These are phyloP conservation scores for Meliscaeva auricollis DNA, from an alignment of 2,888 invertebrate species.

Conservation along the genomic window DNA sequence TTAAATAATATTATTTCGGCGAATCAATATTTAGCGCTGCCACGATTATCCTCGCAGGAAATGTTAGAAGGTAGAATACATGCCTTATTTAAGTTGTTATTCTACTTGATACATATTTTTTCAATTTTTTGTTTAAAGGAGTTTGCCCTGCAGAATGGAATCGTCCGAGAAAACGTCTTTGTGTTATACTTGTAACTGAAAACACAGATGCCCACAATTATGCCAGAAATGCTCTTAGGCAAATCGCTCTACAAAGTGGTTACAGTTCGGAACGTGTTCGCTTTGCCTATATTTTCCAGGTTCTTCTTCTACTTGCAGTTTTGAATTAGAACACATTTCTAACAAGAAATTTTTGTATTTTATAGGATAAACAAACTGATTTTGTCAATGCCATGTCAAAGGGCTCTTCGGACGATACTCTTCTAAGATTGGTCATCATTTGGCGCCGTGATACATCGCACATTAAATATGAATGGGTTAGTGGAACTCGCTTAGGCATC, in stretches of 20 bases:
- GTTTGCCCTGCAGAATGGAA: constrained; percentile 96
- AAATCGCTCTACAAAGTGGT: constrained; percentile 89
- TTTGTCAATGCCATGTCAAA: constrained; percentile 88
- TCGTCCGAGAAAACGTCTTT: constrained; percentile 89
- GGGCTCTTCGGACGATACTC: constrained; percentile 87
- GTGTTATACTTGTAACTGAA: constrained; percentile 92
- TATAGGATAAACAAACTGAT: constrained; percentile 87
- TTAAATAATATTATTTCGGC: constrained; percentile 94
- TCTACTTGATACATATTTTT: background rate
- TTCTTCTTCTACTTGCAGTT: constrained; percentile 80
- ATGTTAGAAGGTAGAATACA: constrained; percentile 82
- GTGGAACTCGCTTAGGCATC: constrained; percentile 81
- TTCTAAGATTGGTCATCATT: constrained; percentile 92
- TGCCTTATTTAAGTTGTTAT: background rate
- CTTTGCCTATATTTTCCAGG: constrained; percentile 95
- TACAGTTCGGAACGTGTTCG: constrained; percentile 89
- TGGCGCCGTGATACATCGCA: constrained; percentile 95
- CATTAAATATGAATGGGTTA: constrained; percentile 95
- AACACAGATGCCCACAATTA: constrained; percentile 84
- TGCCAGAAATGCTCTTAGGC: constrained; percentile 88
- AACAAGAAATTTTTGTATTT: constrained; percentile 14
- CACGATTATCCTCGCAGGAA: constrained; percentile 96
- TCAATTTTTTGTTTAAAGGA: constrained; percentile 74
- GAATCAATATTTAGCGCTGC: constrained; percentile 94
- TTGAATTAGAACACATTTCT: background rate